phyloP scores from a whole-genome alignment of 1,140 invertebrate species.

The Rhopalosiphum maidis region DNA sequence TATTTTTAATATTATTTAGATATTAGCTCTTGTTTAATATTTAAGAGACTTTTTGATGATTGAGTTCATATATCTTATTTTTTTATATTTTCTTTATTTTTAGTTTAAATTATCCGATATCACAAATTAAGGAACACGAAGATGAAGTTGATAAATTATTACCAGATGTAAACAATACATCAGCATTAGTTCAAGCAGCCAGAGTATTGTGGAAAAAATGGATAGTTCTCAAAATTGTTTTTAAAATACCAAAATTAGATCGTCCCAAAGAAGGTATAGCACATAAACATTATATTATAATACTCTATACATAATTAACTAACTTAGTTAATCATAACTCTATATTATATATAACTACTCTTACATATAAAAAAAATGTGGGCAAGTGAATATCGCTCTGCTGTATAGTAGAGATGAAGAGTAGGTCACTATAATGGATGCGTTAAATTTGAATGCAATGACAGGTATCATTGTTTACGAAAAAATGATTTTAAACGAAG shows the following conservation, averaged over 20 bases:
- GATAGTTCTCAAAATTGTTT: slow-evolving; percentile 85
- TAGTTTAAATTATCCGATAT: not conserved
- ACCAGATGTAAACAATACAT: slow-evolving; percentile 24
- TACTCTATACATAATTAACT: not conserved
- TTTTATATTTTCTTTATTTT: not conserved
- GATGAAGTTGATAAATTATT: slow-evolving; percentile 33
- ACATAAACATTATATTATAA: not conserved
- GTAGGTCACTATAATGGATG: no score
- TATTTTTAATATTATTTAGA: not conserved
- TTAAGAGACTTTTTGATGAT: not conserved
- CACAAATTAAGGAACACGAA: not conserved
- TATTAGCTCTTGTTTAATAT: not conserved
- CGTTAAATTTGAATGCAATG: no score
- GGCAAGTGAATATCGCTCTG: no score
- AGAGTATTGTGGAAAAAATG: slow-evolving; percentile 76
- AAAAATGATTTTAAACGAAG: no score
- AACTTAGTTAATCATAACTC: not conserved
- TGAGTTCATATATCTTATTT: not conserved
- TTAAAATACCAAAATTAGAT: slow-evolving; percentile 94
- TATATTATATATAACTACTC: no score
- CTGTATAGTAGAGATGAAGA: no score
- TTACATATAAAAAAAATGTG: no score
- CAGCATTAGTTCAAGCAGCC: slow-evolving; percentile 64
- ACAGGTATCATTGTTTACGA: no score
- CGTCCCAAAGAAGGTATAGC: slow-evolving; percentile 86